Percentiles rank a stretch among this genome's conserved stretches.
Evolutionary conservation across 1,140 invertebrate species (phyloP).

Genomic region (Dreissena rostriformis): DNA sequence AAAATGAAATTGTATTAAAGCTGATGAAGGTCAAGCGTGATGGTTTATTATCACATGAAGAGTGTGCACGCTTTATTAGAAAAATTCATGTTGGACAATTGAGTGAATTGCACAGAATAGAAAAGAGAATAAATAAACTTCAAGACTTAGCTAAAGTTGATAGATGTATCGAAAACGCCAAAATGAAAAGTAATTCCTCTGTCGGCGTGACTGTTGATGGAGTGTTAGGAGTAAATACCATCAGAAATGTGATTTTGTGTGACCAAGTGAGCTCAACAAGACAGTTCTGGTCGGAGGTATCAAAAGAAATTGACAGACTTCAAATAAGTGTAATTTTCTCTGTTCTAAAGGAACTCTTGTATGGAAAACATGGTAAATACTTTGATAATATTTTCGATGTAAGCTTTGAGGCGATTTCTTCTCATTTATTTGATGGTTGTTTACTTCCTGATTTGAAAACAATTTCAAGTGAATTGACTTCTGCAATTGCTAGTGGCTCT

Average conservation of each 20-base stretch:
- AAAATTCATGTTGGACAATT: neutral
- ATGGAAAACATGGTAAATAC: too few species aligned
- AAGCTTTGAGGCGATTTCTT: too few species aligned
- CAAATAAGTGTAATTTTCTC: too few species aligned
- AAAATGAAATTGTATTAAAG: neutral
- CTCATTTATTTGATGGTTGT: too few species aligned
- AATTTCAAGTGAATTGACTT: too few species aligned
- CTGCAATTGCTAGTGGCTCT: too few species aligned
- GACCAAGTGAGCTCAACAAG: conserved; percentile 7
- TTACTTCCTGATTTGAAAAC: too few species aligned
- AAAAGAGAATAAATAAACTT: neutral
- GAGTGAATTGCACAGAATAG: neutral
- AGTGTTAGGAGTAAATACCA: neutral
- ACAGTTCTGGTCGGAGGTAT: conserved; percentile 19
- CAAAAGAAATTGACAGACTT: conserved; percentile 19
- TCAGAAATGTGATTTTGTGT: neutral
- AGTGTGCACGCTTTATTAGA: neutral
- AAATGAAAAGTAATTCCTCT: neutral
- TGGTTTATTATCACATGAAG: neutral
- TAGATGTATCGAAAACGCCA: neutral
- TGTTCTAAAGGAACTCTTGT: too few species aligned
- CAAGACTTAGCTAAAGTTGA: neutral
- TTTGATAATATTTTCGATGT: too few species aligned
- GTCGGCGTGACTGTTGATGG: neutral
- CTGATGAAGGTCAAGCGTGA: neutral